Base-by-base conservation (phyloP, 2,888 invertebrate genomes). In the Nowickia ferox region DNA sequence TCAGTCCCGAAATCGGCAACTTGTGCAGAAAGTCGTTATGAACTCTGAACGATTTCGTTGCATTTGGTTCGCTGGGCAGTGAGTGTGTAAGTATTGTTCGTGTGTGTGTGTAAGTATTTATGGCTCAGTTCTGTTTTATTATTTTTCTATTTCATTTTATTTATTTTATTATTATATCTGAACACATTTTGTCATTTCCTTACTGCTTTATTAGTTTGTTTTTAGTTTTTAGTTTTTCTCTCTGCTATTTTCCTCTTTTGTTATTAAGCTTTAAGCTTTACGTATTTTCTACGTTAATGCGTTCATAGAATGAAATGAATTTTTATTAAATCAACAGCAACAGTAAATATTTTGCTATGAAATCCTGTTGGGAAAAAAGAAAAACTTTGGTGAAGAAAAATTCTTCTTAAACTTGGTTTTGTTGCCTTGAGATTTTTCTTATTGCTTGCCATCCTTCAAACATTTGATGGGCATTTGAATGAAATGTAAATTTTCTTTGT, bases 271-370 rank as follows among this genome's bases (percentile, higher is more conserved):
- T 74, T 44, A 55, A 75, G 65, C 69, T 63, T 74, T 44, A 55
- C 71, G 65, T 80, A 59, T 75, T 74, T 74, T 69, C 74, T 78
- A 55, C 75, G 57, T 59, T 77, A 80, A 80, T 84, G 76, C 76
- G 71, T 61, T 19, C 66, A 71, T 80, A 77, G 66, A 84, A 84
- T 72, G 46, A 80, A 84, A 79, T 77, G 46, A 71, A 66, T 57
- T 76, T 81, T 74, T 69, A 71, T 72, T 77, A 71, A 71, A 75
- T 57, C 40, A 57, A 30, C 19, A 65, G 55, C 30, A 17, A 19
- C 42, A 59, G 46, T 17, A 30, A 17, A 38, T 22, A 51, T 78
- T 61, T 9, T 40, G 9, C 42, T 51, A 42, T 71, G 40, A 42
- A 72, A 44, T 61, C 13, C 55, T 17, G 15, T 19, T 69, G 51